Percentiles rank a stretch among this genome's conserved stretches.
Evolutionary conservation across 2,888 invertebrate species (phyloP).

Genomic region (Chromoteleia sp.): DNA sequence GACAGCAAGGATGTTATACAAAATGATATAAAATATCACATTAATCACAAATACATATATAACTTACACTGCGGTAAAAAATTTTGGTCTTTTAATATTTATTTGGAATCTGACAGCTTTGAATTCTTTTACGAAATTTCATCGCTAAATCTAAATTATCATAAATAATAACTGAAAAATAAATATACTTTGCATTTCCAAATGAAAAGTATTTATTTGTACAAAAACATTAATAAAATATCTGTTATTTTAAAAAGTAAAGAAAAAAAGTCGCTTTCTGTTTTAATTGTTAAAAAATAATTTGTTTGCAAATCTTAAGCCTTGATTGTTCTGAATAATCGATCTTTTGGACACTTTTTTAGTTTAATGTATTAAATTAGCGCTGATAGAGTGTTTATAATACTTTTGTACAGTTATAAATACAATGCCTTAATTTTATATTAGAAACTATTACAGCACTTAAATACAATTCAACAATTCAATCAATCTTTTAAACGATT

Average conservation of each 20-base stretch:
- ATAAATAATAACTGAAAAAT: constrained; percentile 1
- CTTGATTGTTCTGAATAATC: constrained; percentile 11
- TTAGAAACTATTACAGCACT: constrained; percentile 12
- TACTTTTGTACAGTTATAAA: constrained; percentile 22
- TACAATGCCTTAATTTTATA: constrained; percentile 8
- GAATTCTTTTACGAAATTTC: not conserved
- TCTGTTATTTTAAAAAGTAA: not conserved
- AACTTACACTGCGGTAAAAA: constrained; percentile 22
- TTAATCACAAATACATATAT: constrained; percentile 39
- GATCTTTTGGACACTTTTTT: not conserved
- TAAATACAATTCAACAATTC: constrained; percentile 1
- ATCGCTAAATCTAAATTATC: not conserved
- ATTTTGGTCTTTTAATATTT: constrained; percentile 7
- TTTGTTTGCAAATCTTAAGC: constrained; percentile 1
- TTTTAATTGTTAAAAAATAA: constrained; percentile 7
- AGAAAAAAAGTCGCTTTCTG: not conserved
- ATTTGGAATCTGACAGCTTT: too few relatives aligned
- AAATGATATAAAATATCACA: constrained; percentile 59
- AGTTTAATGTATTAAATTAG: constrained; percentile 7
- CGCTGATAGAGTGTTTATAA: not conserved
- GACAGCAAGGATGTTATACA: constrained; percentile 38
- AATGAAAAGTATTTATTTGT: constrained; percentile 6
- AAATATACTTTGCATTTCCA: not conserved
- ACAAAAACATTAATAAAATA: constrained; percentile 6
- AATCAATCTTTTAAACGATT: not conserved